These are phyloP conservation scores for Sebastes diploproa DNA, from an alignment of 2,797 vertebrate genomes.

Conservation along the genomic window DNA sequence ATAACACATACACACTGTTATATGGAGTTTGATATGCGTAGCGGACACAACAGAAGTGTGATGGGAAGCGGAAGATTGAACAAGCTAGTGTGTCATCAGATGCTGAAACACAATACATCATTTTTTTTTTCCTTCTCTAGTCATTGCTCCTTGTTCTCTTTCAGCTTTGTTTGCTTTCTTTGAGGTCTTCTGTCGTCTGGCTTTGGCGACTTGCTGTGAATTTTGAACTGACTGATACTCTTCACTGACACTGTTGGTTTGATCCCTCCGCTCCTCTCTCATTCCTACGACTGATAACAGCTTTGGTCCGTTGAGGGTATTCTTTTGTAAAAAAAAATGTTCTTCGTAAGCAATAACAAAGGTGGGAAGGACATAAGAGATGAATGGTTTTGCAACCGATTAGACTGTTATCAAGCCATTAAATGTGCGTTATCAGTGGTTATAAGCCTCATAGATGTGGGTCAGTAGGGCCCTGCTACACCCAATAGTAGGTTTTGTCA, in stretches of 20 bases:
- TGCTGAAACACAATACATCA: background rate
- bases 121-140: background rate
- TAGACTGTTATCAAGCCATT: no score
- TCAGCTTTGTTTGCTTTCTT: conserved; percentile 5
- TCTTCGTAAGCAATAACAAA: background rate
- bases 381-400: background rate
- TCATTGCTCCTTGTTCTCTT: conserved; percentile 6
- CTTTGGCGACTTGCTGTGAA: conserved; percentile 9
- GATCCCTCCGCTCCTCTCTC: background rate
- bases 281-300: background rate
- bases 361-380: background rate
- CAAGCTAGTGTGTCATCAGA: conserved; percentile 29
- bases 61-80: conserved; percentile 32
- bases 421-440: no score
- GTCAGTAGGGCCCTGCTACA: no score
- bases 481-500: no score
- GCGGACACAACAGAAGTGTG: conserved; percentile 15
- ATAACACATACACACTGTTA: conserved; percentile 1
- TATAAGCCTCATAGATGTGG: no score
- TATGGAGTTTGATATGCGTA: conserved; percentile 26
- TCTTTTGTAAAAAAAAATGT: background rate
- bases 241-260: background rate
- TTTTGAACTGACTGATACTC: conserved; percentile 3
- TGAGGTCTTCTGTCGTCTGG: background rate
- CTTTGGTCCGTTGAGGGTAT: background rate